phyloP scores from a whole-genome alignment of 1,140 invertebrate genomes.

The Penaeus indicus region DNA sequence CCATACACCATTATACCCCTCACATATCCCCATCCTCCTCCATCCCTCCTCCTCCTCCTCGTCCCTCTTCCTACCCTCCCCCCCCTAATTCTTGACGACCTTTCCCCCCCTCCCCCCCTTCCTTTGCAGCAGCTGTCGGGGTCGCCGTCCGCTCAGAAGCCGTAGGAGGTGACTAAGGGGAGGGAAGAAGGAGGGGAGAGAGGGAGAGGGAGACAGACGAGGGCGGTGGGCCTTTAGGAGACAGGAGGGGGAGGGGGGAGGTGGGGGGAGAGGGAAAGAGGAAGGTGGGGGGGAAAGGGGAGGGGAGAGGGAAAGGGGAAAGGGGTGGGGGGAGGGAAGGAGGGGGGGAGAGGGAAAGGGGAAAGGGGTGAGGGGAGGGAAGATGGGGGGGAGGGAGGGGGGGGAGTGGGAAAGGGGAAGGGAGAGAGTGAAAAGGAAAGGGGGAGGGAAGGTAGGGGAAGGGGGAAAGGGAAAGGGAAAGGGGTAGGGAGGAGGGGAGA shows the following conservation, averaged over 20 bases:
- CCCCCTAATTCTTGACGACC: not conserved
- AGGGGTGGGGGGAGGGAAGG: too few relatives aligned
- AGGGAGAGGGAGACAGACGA: not conserved
- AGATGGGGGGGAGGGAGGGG: too few relatives aligned
- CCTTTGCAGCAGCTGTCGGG: conserved; percentile 37
- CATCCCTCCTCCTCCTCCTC: not conserved
- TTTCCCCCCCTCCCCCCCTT: not conserved
- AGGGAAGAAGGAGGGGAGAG: not conserved
- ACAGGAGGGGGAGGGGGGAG: not conserved
- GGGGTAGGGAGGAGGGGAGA: too few relatives aligned
- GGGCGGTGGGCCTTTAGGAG: too few relatives aligned
- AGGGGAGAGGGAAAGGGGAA: not conserved
- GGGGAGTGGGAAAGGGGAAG: too few relatives aligned
- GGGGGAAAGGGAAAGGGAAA: too few relatives aligned
- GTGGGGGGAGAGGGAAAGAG: not conserved
- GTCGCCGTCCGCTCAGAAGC: not conserved
- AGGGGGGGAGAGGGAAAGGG: too few relatives aligned
- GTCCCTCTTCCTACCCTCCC: not conserved
- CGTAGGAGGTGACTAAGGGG: not conserved
- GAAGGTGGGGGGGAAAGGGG: too few relatives aligned
- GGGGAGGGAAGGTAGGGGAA: too few relatives aligned
- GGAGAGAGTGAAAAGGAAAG: too few relatives aligned
- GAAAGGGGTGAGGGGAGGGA: too few relatives aligned
- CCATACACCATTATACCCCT: not conserved
- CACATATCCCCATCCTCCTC: not conserved